phyloP scores from a whole-genome alignment of 2,888 invertebrate genomes.

The Ectemnius lituratus region DNA sequence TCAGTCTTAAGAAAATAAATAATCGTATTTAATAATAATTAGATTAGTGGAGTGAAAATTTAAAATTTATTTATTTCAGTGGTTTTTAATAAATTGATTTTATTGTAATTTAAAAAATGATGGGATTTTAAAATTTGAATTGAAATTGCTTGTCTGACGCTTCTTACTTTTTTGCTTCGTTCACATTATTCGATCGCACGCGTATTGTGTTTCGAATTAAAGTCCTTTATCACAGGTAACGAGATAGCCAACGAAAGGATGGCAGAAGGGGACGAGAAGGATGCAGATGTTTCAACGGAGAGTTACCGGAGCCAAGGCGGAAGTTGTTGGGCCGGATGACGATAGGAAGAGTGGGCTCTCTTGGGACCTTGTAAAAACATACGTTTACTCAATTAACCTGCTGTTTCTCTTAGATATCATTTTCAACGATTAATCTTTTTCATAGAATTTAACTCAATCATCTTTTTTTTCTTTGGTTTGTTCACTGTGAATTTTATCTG shows the following conservation, averaged over 20 bases:
- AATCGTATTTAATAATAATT: too few species aligned
- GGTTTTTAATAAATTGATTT: too few species aligned
- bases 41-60: too few species aligned
- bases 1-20: too few species aligned
- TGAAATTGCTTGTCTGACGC: too few species aligned
- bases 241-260: conserved; percentile 38
- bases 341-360: conserved; percentile 47
- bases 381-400: conserved; percentile 45
- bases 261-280: conserved; percentile 35
- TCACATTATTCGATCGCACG: conserved; percentile 33
- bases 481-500: too few species aligned
- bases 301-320: conserved; percentile 56
- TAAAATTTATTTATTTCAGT: too few species aligned
- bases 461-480: background rate
- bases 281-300: conserved; percentile 51
- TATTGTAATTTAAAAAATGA: too few species aligned
- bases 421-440: background rate
- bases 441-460: background rate
- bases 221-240: conserved; percentile 38
- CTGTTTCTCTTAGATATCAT: conserved; percentile 7
- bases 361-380: conserved; percentile 44
- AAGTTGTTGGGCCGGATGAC: conserved; percentile 57
- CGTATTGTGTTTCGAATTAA: conserved; percentile 44
- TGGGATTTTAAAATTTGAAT: too few species aligned
- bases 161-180: too few species aligned